phyloP scores from a whole-genome alignment of 2,113 vertebrate species.

The Sturnus vulgaris region DNA sequence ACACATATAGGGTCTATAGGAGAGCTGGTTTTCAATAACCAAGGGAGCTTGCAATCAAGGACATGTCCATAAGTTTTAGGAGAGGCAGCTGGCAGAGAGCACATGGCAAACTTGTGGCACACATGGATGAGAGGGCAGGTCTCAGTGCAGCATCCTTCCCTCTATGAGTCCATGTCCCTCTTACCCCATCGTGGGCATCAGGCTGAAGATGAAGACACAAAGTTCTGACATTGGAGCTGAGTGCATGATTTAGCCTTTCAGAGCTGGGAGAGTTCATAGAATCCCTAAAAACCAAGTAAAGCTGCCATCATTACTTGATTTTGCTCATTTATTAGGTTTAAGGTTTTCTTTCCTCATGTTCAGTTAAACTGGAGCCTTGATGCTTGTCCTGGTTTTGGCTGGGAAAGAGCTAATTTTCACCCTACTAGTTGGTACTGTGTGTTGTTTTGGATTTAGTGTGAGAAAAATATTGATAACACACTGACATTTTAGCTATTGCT shows the following conservation, averaged over 20 bases:
- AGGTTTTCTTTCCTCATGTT: not conserved
- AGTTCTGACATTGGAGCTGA: not conserved
- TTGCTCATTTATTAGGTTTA: not conserved
- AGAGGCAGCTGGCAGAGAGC: not conserved
- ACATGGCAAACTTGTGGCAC: not conserved
- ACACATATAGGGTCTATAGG: not conserved
- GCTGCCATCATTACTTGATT: not conserved
- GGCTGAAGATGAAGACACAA: not conserved
- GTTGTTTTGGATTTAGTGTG: not conserved
- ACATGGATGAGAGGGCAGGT: accelerated
- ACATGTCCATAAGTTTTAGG: not conserved
- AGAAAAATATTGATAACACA: not conserved
- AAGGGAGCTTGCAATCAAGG: not conserved
- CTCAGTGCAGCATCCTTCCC: not conserved
- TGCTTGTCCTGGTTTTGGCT: not conserved
- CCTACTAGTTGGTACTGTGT: not conserved
- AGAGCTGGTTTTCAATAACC: not conserved
- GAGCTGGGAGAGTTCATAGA: not conserved
- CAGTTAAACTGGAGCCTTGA: not conserved
- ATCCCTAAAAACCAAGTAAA: not conserved
- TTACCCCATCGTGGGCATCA: accelerated
- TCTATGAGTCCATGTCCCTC: accelerated
- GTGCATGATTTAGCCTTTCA: not conserved
- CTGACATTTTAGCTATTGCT: not conserved
- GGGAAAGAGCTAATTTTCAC: not conserved